Conservation (phyloP, 2,797 vertebrate genomes). For the Danio tinwini region DNA sequence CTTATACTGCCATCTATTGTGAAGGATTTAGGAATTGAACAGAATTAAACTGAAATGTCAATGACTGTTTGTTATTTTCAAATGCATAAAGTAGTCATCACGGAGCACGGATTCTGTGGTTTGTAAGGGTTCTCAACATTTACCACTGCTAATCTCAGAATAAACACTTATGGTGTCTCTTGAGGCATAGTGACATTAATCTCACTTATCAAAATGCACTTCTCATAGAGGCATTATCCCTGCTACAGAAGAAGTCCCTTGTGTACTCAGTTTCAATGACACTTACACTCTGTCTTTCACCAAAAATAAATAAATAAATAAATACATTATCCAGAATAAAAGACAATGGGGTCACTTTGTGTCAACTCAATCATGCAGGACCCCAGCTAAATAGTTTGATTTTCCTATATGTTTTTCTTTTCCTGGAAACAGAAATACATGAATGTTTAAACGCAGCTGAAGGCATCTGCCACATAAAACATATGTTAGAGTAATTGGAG, state of each 20-base stretch:
- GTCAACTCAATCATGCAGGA: no score
- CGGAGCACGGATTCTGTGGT: not conserved
- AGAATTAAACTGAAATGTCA: conserved; percentile 36
- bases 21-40: not conserved
- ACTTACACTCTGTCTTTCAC: conserved; percentile 53
- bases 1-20: conserved; percentile 61
- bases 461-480: no score
- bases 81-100: conserved; percentile 15
- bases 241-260: conserved; percentile 49
- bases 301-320: not conserved
- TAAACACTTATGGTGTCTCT: conserved; percentile 50
- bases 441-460: no score
- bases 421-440: no score
- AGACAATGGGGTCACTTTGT: no score
- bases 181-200: conserved; percentile 51
- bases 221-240: conserved; percentile 51
- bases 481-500: no score
- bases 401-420: no score
- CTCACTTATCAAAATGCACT: conserved; percentile 58
- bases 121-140: conserved; percentile 5
- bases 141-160: conserved; percentile 41
- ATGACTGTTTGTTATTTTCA: conserved; percentile 22
- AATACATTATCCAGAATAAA: no score
- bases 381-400: no score
- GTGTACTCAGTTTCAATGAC: conserved; percentile 42